Percentiles rank a stretch among this genome's conserved stretches.
Conservation (phyloP, 1,140 invertebrate species). For the Eufriesea mexicana region DNA sequence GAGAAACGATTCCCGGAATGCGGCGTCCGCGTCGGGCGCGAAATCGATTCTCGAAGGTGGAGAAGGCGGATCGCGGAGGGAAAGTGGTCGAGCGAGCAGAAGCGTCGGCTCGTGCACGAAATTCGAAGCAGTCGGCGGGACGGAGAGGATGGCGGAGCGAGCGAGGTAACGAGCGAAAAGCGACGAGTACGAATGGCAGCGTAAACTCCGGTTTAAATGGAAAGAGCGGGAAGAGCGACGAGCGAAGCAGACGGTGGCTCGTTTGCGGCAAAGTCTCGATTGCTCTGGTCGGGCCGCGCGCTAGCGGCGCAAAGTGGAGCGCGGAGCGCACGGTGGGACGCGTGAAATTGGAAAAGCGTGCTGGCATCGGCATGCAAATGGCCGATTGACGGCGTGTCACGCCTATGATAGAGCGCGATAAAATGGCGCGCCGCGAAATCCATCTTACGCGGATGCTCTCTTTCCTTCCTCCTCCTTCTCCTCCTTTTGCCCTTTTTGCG, state of each 20-base stretch:
- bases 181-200: neutral
- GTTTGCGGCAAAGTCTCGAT: no score
- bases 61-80: no score
- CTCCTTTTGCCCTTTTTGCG: neutral
- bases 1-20: no score
- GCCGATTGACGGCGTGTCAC: neutral
- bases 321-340: neutral
- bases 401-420: neutral
- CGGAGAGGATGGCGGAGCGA: no score
- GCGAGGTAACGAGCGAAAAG: neutral
- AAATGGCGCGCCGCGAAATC: neutral
- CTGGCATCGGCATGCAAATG: neutral
- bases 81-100: no score
- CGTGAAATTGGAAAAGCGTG: neutral
- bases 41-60: neutral
- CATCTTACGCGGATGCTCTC: neutral
- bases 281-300: no score
- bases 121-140: no score
- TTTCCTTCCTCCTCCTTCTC: neutral
- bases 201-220: neutral
- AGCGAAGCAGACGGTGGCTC: no score
- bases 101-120: no score
- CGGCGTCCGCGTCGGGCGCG: no score
- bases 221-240: no score
- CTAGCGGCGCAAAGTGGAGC: neutral